phyloP scores from a whole-genome alignment of 2,797 vertebrate genomes.

The Gymnothorax javanicus region DNA sequence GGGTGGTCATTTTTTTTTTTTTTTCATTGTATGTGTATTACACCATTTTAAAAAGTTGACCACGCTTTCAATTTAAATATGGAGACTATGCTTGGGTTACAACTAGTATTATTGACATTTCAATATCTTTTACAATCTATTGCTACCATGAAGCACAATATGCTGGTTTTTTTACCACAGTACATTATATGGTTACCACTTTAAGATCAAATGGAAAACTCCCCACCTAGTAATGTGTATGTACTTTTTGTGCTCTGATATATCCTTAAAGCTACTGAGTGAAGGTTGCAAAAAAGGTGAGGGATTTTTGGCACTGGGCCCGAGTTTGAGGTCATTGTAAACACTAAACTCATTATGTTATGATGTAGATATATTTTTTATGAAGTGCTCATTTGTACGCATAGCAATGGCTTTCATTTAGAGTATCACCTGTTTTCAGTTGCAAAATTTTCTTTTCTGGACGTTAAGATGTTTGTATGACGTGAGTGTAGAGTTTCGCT shows the following conservation, averaged over 20 bases:
- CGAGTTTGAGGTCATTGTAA: conserved; percentile 40
- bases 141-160: not conserved
- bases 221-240: conserved; percentile 29
- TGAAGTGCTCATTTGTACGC: conserved; percentile 67
- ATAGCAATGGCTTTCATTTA: conserved; percentile 60
- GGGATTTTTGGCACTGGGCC: conserved; percentile 47
- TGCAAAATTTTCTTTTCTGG: conserved; percentile 30
- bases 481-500: conserved; percentile 57
- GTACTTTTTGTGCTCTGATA: conserved; percentile 39
- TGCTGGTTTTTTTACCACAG: not conserved
- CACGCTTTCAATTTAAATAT: not conserved
- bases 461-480: conserved; percentile 61
- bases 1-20: not conserved
- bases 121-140: not conserved
- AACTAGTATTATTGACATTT: conserved; percentile 12
- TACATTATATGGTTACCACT: conserved; percentile 7
- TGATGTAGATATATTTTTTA: conserved; percentile 76
- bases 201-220: not conserved
- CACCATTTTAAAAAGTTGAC: conserved; percentile 12
- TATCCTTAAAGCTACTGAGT: conserved; percentile 46
- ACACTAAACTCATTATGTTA: conserved; percentile 65
- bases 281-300: conserved; percentile 37
- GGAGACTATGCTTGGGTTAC: not conserved
- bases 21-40: not conserved
- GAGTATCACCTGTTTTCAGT: conserved; percentile 46